phyloP scores from a whole-genome alignment of 2,888 invertebrate species.

The Diachrysia chrysitis region DNA sequence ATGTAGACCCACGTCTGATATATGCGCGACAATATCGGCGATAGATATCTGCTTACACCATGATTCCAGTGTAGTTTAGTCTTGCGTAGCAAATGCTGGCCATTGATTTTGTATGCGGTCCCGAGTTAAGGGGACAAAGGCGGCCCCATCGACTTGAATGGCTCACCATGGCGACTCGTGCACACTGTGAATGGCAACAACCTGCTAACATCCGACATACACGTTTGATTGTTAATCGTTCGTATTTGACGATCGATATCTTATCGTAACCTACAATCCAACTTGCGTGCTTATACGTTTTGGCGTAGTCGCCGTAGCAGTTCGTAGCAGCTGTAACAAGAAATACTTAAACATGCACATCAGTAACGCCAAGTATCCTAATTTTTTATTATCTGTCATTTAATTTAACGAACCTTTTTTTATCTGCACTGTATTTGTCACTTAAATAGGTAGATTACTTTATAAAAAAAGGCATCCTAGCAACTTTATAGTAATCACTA shows the following conservation, averaged over 20 bases:
- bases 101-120: constrained; percentile 71
- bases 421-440: neutral
- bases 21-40: constrained; percentile 19
- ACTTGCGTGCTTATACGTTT: neutral
- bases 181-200: constrained; percentile 46
- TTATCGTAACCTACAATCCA: neutral
- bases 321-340: neutral
- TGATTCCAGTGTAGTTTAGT: constrained; percentile 32
- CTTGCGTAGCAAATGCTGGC: constrained; percentile 64
- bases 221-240: constrained; percentile 40
- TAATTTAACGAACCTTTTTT: neutral
- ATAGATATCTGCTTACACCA: constrained; percentile 23
- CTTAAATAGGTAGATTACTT: no score
- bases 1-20: constrained; percentile 16
- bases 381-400: neutral
- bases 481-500: no score
- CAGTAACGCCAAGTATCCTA: no score
- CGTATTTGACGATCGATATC: constrained; percentile 36
- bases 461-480: no score
- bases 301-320: neutral
- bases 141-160: constrained; percentile 65
- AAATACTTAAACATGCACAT: no score
- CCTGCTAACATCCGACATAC: constrained; percentile 31
- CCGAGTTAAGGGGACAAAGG: constrained; percentile 60
- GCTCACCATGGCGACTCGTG: constrained; percentile 46